Percentiles rank a stretch among this genome's conserved stretches.
Evolutionary conservation across 2,113 vertebrate genomes (phyloP).

Genomic region (Antigone vipio): DNA sequence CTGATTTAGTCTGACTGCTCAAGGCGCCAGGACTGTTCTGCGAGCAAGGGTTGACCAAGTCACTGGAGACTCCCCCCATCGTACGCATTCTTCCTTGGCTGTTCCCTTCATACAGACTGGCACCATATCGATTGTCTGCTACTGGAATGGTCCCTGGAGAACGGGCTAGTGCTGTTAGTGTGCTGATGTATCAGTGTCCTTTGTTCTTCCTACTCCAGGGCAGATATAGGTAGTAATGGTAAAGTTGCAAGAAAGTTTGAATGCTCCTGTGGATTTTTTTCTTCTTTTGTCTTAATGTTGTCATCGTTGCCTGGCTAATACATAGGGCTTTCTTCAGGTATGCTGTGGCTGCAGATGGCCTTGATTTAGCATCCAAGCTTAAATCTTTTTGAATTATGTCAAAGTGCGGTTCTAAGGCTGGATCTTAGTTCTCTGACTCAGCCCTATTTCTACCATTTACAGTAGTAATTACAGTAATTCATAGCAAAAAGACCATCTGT

Average conservation of each 20-base stretch:
- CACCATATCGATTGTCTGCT: fast-evolving
- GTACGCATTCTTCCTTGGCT: neutral
- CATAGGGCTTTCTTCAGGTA: neutral
- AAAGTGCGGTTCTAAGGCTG: neutral
- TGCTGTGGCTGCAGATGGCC: neutral
- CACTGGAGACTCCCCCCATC: neutral
- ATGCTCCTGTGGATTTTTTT: neutral
- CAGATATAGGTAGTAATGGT: neutral
- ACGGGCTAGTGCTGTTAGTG: fast-evolving
- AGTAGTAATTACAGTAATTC: neutral
- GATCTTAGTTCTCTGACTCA: neutral
- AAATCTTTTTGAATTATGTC: neutral
- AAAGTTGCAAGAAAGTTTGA: neutral
- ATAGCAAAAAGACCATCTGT: neutral
- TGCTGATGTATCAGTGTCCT: neutral
- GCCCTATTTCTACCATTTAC: neutral
- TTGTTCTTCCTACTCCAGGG: neutral
- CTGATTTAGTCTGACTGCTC: neutral
- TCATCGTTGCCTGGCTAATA: neutral
- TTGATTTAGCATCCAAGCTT: neutral
- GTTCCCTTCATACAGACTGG: neutral
- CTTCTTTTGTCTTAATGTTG: neutral
- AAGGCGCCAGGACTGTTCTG: neutral
- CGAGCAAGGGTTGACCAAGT: neutral
- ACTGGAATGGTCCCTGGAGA: neutral